A percentile compares a stretch with the other conserved stretches of the same genome.
phyloP scores from a whole-genome alignment of 2,113 vertebrate species.

The Sturnira hondurensis region DNA sequence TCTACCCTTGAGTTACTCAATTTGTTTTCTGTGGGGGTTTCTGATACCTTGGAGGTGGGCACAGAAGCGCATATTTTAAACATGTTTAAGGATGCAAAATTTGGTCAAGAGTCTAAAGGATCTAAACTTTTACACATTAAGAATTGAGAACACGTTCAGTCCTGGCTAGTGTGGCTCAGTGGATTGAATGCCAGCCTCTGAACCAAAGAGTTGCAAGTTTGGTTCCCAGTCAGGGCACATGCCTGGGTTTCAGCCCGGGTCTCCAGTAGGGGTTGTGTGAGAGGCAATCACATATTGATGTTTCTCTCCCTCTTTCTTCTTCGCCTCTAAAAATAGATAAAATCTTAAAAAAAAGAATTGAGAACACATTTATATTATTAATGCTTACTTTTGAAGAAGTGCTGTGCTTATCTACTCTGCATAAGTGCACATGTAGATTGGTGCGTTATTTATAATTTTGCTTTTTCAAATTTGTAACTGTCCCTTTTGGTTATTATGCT shows the following conservation, averaged over 20 bases:
- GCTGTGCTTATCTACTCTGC: rapidly evolving
- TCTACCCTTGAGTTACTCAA: not conserved
- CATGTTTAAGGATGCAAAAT: not conserved
- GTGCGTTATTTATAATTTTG: not conserved
- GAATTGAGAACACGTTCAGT: not conserved
- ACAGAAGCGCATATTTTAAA: not conserved
- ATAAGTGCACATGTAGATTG: not conserved
- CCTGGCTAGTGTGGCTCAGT: too few species aligned
- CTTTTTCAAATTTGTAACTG: not conserved
- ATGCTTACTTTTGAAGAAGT: not conserved
- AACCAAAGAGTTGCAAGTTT: too few species aligned
- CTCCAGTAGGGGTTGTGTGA: too few species aligned
- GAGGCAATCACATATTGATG: too few species aligned
- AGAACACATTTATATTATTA: not conserved
- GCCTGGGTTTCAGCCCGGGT: too few species aligned
- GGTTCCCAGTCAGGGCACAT: too few species aligned
- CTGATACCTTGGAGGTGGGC: not conserved
- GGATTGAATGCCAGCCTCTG: too few species aligned
- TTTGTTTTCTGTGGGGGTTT: not conserved
- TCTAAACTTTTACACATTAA: not conserved
- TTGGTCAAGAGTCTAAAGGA: not conserved
- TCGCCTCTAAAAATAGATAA: too few species aligned
- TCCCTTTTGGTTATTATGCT: not conserved
- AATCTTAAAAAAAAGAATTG: not conserved
- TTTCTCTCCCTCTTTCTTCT: too few species aligned